A percentile compares a stretch with the other conserved stretches of the same genome.
phyloP scores from a whole-genome alignment of 2,888 invertebrate species.

The Acronicta alni region DNA sequence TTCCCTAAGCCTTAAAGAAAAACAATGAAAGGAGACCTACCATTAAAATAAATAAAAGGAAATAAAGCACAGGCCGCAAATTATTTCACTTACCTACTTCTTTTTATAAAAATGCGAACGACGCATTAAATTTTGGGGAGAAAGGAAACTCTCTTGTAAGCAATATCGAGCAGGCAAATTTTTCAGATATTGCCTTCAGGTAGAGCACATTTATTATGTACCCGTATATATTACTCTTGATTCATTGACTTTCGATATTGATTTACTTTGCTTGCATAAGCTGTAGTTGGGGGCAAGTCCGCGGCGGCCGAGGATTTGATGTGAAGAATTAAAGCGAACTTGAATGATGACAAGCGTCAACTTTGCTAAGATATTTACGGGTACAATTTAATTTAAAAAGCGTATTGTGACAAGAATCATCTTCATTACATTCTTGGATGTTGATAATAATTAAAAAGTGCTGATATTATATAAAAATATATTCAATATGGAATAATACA shows the following conservation, averaged over 20 bases:
- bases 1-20: constrained; percentile 79
- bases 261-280: constrained; percentile 89
- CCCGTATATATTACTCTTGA: constrained; percentile 90
- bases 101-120: constrained; percentile 89
- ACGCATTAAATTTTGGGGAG: constrained; percentile 90
- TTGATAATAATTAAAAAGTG: no score
- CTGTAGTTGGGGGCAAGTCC: constrained; percentile 81
- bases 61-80: constrained; percentile 88
- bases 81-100: constrained; percentile 89
- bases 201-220: constrained; percentile 90
- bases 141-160: constrained; percentile 89
- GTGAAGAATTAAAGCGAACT: constrained; percentile 74
- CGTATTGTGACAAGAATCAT: no score
- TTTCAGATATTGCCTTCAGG: constrained; percentile 90
- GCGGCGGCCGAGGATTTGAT: constrained; percentile 69
- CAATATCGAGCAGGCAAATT: constrained; percentile 90
- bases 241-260: constrained; percentile 89
- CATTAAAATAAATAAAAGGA: constrained; percentile 89
- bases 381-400: constrained; percentile 50
- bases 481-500: no score
- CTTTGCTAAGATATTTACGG: constrained; percentile 44
- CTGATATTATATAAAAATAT: no score
- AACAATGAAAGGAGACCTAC: constrained; percentile 85
- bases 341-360: constrained; percentile 63
- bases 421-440: no score